These are phyloP conservation scores for Cheirogaleus major DNA, from an alignment of 2,797 vertebrate species.

Conservation along the genomic window DNA sequence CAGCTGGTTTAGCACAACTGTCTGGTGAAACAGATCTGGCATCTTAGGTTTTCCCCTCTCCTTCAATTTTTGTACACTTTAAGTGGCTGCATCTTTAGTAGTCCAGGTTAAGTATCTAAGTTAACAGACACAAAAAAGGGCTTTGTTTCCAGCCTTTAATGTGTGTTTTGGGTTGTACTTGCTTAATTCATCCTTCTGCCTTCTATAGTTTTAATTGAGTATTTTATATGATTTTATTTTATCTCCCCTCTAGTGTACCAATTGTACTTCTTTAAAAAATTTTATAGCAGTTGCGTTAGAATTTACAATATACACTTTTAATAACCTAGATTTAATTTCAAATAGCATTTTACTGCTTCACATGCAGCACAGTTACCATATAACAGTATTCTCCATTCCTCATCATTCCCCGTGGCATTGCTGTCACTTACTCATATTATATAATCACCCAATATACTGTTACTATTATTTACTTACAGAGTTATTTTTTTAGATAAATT, in stretches of 20 bases:
- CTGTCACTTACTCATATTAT: neutral
- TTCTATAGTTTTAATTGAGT: neutral
- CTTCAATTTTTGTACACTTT: neutral
- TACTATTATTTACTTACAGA: neutral
- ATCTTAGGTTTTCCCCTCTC: neutral
- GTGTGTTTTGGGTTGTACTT: neutral
- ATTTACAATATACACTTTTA: neutral
- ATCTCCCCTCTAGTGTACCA: neutral
- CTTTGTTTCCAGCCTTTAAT: no score
- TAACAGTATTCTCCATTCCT: neutral
- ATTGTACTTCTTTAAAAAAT: neutral
- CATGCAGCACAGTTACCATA: neutral
- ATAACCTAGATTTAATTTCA: neutral
- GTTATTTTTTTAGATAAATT: neutral
- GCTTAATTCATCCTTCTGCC: neutral
- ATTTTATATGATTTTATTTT: neutral
- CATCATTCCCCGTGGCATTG: no score
- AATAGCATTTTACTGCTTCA: neutral
- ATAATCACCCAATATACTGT: neutral
- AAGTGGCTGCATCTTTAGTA: neutral
- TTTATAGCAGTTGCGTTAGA: neutral
- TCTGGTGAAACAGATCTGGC: neutral
- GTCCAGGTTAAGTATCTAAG: neutral
- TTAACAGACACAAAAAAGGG: neutral
- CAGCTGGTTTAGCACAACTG: neutral